Evolutionary conservation across 2,113 vertebrate species (phyloP), one percentile per base, ranked within the genome.

Genomic region (Scopus umbretta): DNA sequence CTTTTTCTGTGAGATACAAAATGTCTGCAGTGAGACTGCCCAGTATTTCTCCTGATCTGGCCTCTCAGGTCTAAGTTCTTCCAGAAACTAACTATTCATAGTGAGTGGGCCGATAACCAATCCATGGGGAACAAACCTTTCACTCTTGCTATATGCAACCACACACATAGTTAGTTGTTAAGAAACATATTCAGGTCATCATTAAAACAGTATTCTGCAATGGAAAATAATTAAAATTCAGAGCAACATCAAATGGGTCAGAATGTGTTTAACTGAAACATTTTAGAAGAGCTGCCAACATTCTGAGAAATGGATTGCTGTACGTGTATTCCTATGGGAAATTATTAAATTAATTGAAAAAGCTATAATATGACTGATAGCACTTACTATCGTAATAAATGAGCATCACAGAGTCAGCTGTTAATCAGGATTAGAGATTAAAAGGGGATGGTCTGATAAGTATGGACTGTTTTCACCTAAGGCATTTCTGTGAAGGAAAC

Each of bases 161-260:
- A 86, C 76, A 78, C 21, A 42, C 11, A 12, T 1, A 40, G 72
- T 23, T 43, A 47, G 25, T 62, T 94, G 94, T 59, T 27, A 74
- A 73, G 36, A 88, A 82, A 74, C 52, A 32, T 11, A 34, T 85
- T 67, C n/a, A 86, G 40, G 45, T 90, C 63, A 88, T 61, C 38
- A 27, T 93, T 90, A 86, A 88, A 73, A 8, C 14, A 74, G 29
- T 53, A 70, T 38, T 58, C 59, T 47, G 59, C 32, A 90, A 52
- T 34, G 27, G 65, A 74, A 94, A 89, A 94, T 74, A 97, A 89
- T 76, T 94, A 86, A 78, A 91, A 94, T 79, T 67, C 65, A 87
- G 61, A 61, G 80, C 65, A 91, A 50, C 58, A 81, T 74, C 55
- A 87, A 65, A 84, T 49, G 29, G n/a, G 43, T 53, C 72, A 92